A percentile compares a stretch with the other conserved stretches of the same genome.
These are phyloP conservation scores for Guaruba guarouba DNA, from an alignment of 2,113 vertebrate genomes.

Conservation along the genomic window DNA sequence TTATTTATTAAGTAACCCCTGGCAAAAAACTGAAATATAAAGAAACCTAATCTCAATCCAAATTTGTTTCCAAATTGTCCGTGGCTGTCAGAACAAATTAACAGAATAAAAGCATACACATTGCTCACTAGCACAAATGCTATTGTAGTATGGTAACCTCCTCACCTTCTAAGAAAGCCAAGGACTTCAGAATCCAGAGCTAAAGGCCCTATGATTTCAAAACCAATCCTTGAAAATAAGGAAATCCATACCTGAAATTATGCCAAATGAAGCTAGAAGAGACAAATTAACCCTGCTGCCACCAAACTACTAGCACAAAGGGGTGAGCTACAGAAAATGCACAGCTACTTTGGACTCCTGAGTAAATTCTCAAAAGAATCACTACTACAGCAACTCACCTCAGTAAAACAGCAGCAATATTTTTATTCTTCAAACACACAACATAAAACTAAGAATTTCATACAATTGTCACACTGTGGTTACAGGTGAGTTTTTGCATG, in stretches of 20 bases:
- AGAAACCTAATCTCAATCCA: not conserved
- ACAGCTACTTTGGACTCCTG: not conserved
- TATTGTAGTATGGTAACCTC: not conserved
- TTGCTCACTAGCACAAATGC: not conserved
- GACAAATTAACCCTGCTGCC: not conserved
- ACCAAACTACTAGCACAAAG: not conserved
- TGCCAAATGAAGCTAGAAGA: not conserved
- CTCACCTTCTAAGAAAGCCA: not conserved
- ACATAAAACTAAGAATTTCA: not conserved
- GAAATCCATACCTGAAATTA: not conserved
- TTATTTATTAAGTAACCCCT: not conserved
- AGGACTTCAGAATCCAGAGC: not conserved
- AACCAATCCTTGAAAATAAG: not conserved
- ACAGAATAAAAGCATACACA: not conserved
- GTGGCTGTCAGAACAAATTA: not conserved
- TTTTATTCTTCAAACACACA: not conserved
- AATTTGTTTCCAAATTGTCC: not conserved
- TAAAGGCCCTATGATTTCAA: not conserved
- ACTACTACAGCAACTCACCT: not conserved
- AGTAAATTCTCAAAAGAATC: not conserved
- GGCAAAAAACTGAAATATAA: not conserved
- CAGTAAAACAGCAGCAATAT: not conserved
- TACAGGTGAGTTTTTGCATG: rapidly evolving
- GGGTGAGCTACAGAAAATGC: not conserved
- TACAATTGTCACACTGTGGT: not conserved